Evolutionary conservation across 2,797 vertebrate genomes (phyloP).

Genomic region (Aplochiton taeniatus): DNA sequence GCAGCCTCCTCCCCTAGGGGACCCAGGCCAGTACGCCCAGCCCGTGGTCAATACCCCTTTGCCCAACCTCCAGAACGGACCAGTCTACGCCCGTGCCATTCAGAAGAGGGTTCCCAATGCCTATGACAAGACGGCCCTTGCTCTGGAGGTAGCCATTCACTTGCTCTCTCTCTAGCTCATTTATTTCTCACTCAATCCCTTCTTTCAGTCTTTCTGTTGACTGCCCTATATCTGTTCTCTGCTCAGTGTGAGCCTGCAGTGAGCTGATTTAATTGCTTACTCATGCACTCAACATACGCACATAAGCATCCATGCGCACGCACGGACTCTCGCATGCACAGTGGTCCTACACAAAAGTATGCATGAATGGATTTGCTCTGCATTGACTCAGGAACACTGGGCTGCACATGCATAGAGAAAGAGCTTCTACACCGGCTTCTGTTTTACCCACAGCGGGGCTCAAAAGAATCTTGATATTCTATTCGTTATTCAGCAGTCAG

Average conservation of each 20-base stretch:
- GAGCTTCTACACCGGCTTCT: neutral
- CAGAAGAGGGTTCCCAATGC: slow-evolving; percentile 99
- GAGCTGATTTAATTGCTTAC: slow-evolving; percentile 44
- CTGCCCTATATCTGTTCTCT: slow-evolving; percentile 11
- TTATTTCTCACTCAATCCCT: neutral
- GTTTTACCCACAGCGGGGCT: slow-evolving; percentile 16
- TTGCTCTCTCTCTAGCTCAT: neutral
- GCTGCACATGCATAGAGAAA: neutral
- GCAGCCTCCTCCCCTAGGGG: slow-evolving; percentile 78
- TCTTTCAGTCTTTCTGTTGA: neutral
- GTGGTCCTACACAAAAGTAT: slow-evolving; percentile 5
- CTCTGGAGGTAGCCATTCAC: slow-evolving; percentile 89
- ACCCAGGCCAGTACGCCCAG: slow-evolving; percentile 96
- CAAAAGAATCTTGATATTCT: slow-evolving; percentile 31
- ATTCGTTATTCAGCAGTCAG: slow-evolving; percentile 17
- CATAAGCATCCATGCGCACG: slow-evolving; percentile 45
- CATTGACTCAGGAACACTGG: slow-evolving; percentile 2
- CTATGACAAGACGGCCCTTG: slow-evolving; percentile 98
- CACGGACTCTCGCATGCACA: slow-evolving; percentile 24
- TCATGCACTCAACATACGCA: slow-evolving; percentile 45
- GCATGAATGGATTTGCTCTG: neutral
- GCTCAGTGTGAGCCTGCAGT: slow-evolving; percentile 26
- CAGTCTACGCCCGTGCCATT: slow-evolving; percentile 93
- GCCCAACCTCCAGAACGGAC: slow-evolving; percentile 97
- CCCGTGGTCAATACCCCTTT: slow-evolving; percentile 87